phyloP scores from a whole-genome alignment of 2,113 vertebrate species.

The Morone saxatilis region DNA sequence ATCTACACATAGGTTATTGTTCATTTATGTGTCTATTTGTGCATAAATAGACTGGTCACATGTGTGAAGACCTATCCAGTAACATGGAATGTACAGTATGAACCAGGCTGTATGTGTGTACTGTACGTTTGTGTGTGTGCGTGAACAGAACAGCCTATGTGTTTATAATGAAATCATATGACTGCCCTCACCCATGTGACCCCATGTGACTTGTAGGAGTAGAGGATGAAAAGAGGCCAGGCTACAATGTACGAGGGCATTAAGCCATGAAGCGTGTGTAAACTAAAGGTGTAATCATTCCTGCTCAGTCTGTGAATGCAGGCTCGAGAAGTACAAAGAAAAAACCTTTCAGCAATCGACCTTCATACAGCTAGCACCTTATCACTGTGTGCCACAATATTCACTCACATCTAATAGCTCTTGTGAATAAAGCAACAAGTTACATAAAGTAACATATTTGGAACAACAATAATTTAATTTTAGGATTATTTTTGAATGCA shows the following conservation, averaged over 20 bases:
- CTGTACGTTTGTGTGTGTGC: slow-evolving; percentile 14
- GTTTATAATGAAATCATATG: slow-evolving; percentile 65
- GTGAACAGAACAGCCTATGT: slow-evolving; percentile 21
- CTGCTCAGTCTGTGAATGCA: slow-evolving; percentile 3
- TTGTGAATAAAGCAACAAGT: no score
- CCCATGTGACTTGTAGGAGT: slow-evolving; percentile 62
- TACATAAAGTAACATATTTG: background rate
- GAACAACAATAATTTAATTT: background rate
- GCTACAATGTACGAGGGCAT: slow-evolving; percentile 22
- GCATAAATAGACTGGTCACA: background rate
- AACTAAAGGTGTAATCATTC: slow-evolving; percentile 28
- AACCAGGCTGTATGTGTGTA: background rate
- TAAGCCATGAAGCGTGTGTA: slow-evolving; percentile 36
- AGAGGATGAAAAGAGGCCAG: slow-evolving; percentile 31
- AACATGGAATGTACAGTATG: slow-evolving; percentile 8
- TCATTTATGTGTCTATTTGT: no score
- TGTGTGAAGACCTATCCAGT: background rate
- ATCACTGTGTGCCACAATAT: background rate
- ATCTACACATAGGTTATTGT: no score
- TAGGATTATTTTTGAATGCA: background rate
- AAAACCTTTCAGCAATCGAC: background rate
- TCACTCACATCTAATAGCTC: background rate
- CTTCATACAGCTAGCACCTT: background rate
- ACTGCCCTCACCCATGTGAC: slow-evolving; percentile 72
- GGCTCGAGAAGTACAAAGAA: slow-evolving; percentile 3